Conservation (phyloP, 2,888 invertebrate genomes). For the Agrilus mali region DNA sequence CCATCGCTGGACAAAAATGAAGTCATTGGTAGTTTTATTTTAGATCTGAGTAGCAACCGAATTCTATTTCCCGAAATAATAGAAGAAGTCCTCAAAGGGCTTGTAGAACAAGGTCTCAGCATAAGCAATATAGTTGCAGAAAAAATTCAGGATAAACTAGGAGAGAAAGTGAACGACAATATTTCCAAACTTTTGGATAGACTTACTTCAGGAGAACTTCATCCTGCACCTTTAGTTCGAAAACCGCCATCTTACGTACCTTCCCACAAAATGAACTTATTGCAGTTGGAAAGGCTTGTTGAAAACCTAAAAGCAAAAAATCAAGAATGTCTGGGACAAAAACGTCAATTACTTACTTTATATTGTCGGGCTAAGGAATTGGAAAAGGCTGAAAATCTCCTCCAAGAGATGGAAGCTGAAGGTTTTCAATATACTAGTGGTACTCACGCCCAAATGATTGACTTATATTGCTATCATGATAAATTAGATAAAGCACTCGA, state of each 20-base stretch:
- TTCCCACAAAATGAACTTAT: conserved; percentile 34
- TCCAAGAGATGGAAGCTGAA: conserved; percentile 43
- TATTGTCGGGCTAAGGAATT: conserved; percentile 53
- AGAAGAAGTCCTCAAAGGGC: conserved; percentile 38
- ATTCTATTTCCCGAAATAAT: conserved; percentile 34
- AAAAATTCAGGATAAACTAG: conserved; percentile 48
- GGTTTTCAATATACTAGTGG: conserved; percentile 46
- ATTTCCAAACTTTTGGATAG: conserved; percentile 49
- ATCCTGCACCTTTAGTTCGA: conserved; percentile 32
- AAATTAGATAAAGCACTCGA: conserved; percentile 50
- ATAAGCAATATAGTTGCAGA: conserved; percentile 50
- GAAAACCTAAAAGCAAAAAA: conserved; percentile 42
- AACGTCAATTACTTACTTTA: conserved; percentile 45
- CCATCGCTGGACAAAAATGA: conserved; percentile 27
- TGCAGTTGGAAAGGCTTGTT: conserved; percentile 46
- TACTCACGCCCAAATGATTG: conserved; percentile 50
- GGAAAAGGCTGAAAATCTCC: conserved; percentile 42
- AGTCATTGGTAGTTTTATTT: conserved; percentile 43
- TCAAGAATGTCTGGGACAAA: conserved; percentile 43
- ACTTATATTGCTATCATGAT: conserved; percentile 48
- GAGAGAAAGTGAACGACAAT: conserved; percentile 49
- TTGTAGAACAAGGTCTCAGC: conserved; percentile 53
- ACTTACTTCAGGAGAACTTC: conserved; percentile 52
- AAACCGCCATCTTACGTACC: conserved; percentile 29
- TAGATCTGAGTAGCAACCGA: conserved; percentile 37